These are phyloP conservation scores for Cylas formicarius DNA, from an alignment of 1,140 invertebrate species.

Conservation along the genomic window DNA sequence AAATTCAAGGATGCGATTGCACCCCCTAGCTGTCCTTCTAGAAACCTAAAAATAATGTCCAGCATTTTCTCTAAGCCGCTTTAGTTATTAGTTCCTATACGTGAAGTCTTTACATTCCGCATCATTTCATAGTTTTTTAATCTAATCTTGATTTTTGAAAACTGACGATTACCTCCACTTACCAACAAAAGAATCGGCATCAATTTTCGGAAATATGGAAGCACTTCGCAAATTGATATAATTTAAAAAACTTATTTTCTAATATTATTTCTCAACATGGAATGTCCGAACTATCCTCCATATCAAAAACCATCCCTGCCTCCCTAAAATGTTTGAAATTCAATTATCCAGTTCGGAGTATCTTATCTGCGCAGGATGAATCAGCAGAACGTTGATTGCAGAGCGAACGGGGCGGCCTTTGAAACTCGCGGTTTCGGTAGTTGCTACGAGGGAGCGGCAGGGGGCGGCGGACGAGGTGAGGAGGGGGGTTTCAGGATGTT, in stretches of 20 bases:
- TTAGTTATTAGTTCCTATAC: too few relatives aligned
- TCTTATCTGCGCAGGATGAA: slow-evolving; percentile 27
- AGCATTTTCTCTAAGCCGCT: too few relatives aligned
- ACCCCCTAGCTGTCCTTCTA: too few relatives aligned
- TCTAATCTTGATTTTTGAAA: too few relatives aligned
- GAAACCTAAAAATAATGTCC: too few relatives aligned
- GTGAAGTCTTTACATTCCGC: too few relatives aligned
- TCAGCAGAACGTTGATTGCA: slow-evolving; percentile 28
- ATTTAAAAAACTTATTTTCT: slow-evolving; percentile 12
- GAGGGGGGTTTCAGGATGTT: slow-evolving; percentile 26
- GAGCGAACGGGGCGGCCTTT: slow-evolving; percentile 21
- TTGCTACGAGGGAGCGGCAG: slow-evolving; percentile 6
- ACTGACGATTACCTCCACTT: slow-evolving; percentile 4
- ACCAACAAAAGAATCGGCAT: too few relatives aligned
- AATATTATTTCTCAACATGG: slow-evolving; percentile 1
- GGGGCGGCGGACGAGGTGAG: slow-evolving; percentile 16
- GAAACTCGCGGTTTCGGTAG: slow-evolving; percentile 2
- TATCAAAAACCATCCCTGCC: slow-evolving; percentile 4
- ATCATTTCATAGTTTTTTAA: too few relatives aligned
- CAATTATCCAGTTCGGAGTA: slow-evolving; percentile 24
- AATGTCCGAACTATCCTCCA: slow-evolving; percentile 1
- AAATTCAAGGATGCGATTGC: too few relatives aligned
- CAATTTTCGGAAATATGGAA: too few relatives aligned
- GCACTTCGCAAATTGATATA: too few relatives aligned
- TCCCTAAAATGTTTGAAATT: slow-evolving; percentile 29